Evolutionary conservation across 2,888 invertebrate genomes (phyloP).

Genomic region (Drosophila macrospina): DNA sequence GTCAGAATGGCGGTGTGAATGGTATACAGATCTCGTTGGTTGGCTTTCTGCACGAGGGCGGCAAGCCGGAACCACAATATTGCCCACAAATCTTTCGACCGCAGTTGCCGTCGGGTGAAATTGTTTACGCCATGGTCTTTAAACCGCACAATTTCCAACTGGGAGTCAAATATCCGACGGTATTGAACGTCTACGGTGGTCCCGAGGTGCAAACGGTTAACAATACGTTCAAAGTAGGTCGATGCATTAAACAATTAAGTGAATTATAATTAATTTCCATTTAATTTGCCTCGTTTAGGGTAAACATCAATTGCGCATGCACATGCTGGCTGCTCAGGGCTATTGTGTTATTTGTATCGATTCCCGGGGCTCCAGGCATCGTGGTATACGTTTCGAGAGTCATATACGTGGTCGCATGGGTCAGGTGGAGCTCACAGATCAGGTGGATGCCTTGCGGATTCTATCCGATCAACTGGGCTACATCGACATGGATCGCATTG

Average conservation of each 20-base stretch:
- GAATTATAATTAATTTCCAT: neutral
- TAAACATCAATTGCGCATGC: constrained; percentile 95
- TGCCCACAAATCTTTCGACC: constrained; percentile 91
- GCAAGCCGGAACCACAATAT: constrained; percentile 87
- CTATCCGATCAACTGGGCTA: constrained; percentile 93
- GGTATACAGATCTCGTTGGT: constrained; percentile 89
- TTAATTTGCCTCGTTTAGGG: constrained; percentile 87
- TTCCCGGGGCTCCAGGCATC: constrained; percentile 96
- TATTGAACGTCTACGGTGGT: constrained; percentile 98
- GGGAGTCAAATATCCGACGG: constrained; percentile 92
- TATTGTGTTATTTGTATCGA: constrained; percentile 98
- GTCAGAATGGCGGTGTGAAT: constrained; percentile 88
- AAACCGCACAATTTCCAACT: constrained; percentile 90
- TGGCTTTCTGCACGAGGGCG: constrained; percentile 90
- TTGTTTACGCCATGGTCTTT: constrained; percentile 95
- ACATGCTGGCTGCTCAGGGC: constrained; percentile 97
- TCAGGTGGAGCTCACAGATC: constrained; percentile 96
- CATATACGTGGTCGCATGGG: constrained; percentile 96
- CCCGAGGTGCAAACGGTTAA: constrained; percentile 99
- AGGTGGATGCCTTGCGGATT: constrained; percentile 96
- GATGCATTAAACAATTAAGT: neutral
- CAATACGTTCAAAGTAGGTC: constrained; percentile 94
- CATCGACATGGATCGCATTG: constrained; percentile 96
- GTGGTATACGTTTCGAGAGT: constrained; percentile 96
- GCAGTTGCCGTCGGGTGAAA: constrained; percentile 89